Base-by-base conservation (phyloP, 2,113 vertebrate genomes). In the Pollachius pollachius region DNA sequence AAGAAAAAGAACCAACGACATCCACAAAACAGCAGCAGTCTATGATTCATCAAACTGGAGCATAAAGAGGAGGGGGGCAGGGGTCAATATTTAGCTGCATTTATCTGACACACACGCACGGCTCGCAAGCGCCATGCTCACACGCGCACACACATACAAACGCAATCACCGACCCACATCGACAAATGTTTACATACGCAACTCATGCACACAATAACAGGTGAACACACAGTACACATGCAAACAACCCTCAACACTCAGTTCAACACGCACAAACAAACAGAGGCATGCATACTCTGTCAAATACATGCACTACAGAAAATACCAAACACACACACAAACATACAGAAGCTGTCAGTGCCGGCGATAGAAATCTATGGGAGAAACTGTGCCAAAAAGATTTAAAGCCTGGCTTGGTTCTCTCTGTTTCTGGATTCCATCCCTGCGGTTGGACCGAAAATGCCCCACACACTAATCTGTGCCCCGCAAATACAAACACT, bases 21-120 rank as follows among this genome's bases (percentile, higher is more conserved):
- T 11, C 41, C 12, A 48, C 41, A 9, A 48, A 48, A 48, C 41
- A 48, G 12, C 41, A 48, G 12, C 54, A 57, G 54, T 57, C 15
- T 16, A 13, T 4, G 54, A 48, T 48, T 48, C 41, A 48, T 9
- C 41, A 48, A 57, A 57, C 54, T 16, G 54, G 17, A n/a, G 16
- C 17, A 61, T 9, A 62, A 12, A 37, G 58, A 54, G 61, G 15
- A 17, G 66, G 6, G 15, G 66, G 66, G 23, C 23, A 21, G 56
- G 3, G 41, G 7, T 48, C 41, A 48, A 48, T 48, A 48, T 48
- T 48, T 48, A 48, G 41, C 8, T 12, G 23, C 23, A 8, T 41
- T 41, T 41, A 37, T 52, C 81, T 72, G 75, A 73, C 78, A 15
- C 77, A 19, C 62, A 52, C 2, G 41, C 41, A 48, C 41, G 74